A percentile compares a stretch with the other conserved stretches of the same genome.
These are phyloP conservation scores for Stictocephala bisonia DNA, from an alignment of 2,888 invertebrate species.

Conservation along the genomic window DNA sequence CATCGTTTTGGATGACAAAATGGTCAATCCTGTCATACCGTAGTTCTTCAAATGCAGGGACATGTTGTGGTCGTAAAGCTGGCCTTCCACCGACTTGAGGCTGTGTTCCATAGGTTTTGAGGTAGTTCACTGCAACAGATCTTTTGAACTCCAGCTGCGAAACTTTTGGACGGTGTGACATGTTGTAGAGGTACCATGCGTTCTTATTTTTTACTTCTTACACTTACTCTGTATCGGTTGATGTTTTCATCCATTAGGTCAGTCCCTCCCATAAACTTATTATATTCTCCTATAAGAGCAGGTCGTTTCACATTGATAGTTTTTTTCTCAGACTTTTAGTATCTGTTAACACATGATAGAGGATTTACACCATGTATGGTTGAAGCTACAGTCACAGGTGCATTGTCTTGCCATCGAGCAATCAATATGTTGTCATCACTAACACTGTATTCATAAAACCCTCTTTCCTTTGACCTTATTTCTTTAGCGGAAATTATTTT, in stretches of 20 bases:
- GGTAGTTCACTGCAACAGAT: neutral
- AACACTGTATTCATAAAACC: slow-evolving; percentile 17
- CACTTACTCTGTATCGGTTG: neutral
- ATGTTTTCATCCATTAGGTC: slow-evolving; percentile 3
- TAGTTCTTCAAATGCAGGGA: slow-evolving; percentile 12
- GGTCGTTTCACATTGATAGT: slow-evolving; percentile 18
- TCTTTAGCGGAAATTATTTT: slow-evolving; percentile 2
- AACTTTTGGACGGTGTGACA: slow-evolving; percentile 16
- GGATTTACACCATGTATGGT: slow-evolving; percentile 28
- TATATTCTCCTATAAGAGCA: slow-evolving; percentile 7
- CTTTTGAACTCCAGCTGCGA: slow-evolving; percentile 20
- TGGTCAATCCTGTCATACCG: slow-evolving; percentile 2
- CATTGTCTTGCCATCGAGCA: slow-evolving; percentile 24
- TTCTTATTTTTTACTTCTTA: neutral
- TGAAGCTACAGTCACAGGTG: slow-evolving; percentile 27
- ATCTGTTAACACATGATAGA: slow-evolving; percentile 17
- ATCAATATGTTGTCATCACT: slow-evolving; percentile 28
- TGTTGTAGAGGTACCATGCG: slow-evolving; percentile 7
- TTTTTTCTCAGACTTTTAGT: slow-evolving; percentile 14
- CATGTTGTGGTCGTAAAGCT: slow-evolving; percentile 3
- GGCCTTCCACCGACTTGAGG: slow-evolving; percentile 9
- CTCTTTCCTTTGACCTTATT: slow-evolving; percentile 27
- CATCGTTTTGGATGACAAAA: slow-evolving; percentile 2
- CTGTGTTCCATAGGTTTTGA: slow-evolving; percentile 1
- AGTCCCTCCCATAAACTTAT: slow-evolving; percentile 26